Conservation (phyloP, 2,113 vertebrate species). For the Prunella himalayana region DNA sequence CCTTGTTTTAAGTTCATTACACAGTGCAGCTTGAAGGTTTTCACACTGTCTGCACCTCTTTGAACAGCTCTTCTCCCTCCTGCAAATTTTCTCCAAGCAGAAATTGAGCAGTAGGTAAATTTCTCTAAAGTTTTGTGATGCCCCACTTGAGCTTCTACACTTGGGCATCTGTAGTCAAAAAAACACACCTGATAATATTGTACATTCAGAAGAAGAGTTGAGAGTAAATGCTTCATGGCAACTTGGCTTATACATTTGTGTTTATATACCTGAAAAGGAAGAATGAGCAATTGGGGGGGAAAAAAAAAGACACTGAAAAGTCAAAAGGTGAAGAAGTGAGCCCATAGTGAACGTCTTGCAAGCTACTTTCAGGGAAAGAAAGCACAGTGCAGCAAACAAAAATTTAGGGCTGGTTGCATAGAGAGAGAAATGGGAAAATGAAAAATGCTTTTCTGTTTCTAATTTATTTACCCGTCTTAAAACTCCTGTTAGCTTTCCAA, state of each 20-base stretch:
- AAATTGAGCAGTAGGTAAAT: not conserved
- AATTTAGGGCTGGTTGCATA: not conserved
- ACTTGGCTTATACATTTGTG: not conserved
- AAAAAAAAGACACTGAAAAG: not conserved
- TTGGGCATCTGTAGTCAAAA: not conserved
- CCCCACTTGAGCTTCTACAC: not conserved
- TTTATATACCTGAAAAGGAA: not conserved
- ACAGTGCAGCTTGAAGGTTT: not conserved
- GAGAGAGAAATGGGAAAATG: not conserved
- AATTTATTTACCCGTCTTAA: not conserved
- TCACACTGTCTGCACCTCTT: not conserved
- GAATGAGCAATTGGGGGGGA: not conserved
- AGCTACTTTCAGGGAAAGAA: not conserved
- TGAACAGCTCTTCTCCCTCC: not conserved
- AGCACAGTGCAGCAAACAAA: not conserved
- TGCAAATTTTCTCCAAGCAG: not conserved
- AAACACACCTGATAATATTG: not conserved
- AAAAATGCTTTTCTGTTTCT: slow-evolving; percentile 25
- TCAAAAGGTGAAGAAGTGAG: not conserved
- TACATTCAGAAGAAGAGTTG: not conserved
- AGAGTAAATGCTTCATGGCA: not conserved
- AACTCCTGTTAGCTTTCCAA: slow-evolving; percentile 5
- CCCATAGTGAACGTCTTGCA: not conserved
- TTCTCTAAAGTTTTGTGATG: not conserved
- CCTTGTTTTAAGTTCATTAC: not conserved